phyloP scores from a whole-genome alignment of 2,797 vertebrate species.

The Channa striata region DNA sequence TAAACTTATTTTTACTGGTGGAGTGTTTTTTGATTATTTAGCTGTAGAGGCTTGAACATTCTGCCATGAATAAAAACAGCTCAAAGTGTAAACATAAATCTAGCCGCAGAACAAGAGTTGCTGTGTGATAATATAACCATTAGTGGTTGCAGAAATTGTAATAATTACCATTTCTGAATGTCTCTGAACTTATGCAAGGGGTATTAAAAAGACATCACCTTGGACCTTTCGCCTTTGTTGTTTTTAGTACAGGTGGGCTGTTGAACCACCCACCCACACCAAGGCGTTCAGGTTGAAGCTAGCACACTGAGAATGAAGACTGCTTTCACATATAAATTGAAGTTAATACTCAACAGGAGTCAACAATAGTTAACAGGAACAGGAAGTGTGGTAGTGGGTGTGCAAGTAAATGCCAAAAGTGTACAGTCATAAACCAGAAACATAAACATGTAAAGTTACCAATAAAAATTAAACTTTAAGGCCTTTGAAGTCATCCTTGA shows the following conservation, averaged over 20 bases:
- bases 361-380: no score
- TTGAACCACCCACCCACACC: no score
- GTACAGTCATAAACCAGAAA: constrained; percentile 13
- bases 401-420: constrained; percentile 33
- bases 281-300: neutral
- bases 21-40: constrained; percentile 44
- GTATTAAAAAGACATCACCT: neutral
- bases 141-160: constrained; percentile 3
- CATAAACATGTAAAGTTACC: constrained; percentile 36
- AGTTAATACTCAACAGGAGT: constrained; percentile 23
- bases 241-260: neutral
- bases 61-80: constrained; percentile 32
- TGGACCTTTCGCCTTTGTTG: neutral
- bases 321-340: constrained; percentile 10
- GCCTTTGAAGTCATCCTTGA: constrained; percentile 56
- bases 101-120: constrained; percentile 1
- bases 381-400: neutral
- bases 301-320: neutral
- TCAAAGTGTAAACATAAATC: constrained; percentile 6
- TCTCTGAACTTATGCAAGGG: no score
- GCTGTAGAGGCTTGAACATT: neutral
- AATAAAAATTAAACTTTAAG: constrained; percentile 47
- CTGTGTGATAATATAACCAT: constrained; percentile 15
- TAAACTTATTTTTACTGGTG: constrained; percentile 47
- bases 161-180: neutral